A percentile compares a stretch with the other conserved stretches of the same genome.
These are phyloP conservation scores for Microcebus tavaratra DNA, from an alignment of 2,113 vertebrate species.

Conservation along the genomic window DNA sequence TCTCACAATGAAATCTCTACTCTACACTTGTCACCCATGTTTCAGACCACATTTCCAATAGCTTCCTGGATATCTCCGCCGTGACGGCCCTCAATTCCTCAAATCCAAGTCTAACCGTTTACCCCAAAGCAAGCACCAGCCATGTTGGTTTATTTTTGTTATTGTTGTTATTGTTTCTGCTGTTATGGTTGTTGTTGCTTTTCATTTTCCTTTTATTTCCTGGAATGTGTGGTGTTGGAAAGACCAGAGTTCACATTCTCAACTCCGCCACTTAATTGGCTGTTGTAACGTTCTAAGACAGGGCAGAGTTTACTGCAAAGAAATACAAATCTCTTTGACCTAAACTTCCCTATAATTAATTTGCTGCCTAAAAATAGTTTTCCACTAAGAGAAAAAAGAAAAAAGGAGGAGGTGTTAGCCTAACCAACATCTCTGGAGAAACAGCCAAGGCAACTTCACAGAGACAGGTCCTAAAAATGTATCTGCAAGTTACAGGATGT, in stretches of 20 bases:
- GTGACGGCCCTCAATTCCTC: neutral
- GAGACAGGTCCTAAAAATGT: conserved; percentile 68
- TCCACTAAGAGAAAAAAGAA: neutral
- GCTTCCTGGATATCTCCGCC: neutral
- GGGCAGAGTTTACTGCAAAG: conserved; percentile 7
- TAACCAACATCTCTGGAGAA: conserved; percentile 61
- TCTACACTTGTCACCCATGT: neutral
- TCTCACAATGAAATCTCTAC: neutral
- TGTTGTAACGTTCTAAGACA: conserved; percentile 22
- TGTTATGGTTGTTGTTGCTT: neutral
- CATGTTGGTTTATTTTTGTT: neutral
- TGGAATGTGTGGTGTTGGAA: neutral
- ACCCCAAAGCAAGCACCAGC: neutral
- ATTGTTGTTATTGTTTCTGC: neutral
- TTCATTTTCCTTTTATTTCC: conserved; percentile 15
- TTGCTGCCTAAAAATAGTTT: conserved; percentile 62
- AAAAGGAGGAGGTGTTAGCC: neutral
- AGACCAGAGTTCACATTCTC: conserved; percentile 44
- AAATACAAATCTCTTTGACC: conserved; percentile 60
- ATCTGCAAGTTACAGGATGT: conserved; percentile 58
- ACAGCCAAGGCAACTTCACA: conserved; percentile 48
- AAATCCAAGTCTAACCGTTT: neutral
- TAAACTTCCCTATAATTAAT: conserved; percentile 61
- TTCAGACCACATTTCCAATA: neutral
- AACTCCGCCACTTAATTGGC: neutral